Percentiles rank a stretch among this genome's conserved stretches.
Conservation (phyloP, 1,140 invertebrate genomes). For the Aphelinus certus region DNA sequence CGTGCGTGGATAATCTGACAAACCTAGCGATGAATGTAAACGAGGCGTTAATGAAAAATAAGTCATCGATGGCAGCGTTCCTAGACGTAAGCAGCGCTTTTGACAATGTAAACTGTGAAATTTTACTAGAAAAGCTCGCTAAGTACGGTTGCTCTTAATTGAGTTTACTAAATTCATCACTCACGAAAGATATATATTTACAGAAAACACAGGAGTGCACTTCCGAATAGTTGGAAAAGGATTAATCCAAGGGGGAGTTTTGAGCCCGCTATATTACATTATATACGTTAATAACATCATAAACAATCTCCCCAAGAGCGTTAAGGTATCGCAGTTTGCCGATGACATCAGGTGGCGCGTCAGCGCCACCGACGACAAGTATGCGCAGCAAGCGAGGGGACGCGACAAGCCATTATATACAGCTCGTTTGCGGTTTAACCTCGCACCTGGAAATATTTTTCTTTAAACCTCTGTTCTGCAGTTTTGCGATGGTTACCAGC, state of each 20-base stretch:
- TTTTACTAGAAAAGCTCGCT: constrained; percentile 8
- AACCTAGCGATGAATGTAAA: not conserved
- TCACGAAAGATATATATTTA: not conserved
- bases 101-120: constrained; percentile 11
- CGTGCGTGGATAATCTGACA: constrained; percentile 2
- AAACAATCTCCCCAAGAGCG: not conserved
- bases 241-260: constrained; percentile 3
- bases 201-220: not conserved
- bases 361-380: no score
- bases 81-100: constrained; percentile 16
- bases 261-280: constrained; percentile 12
- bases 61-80: constrained; percentile 4
- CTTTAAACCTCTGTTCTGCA: no score
- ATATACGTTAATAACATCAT: constrained; percentile 3
- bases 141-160: constrained; percentile 5
- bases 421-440: no score
- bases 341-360: not conserved
- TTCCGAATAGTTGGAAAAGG: not conserved
- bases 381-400: no score
- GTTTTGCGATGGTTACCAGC: no score
- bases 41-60: not conserved
- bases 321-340: constrained; percentile 15
- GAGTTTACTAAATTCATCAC: constrained; percentile 19
- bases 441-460: no score
- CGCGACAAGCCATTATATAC: no score